phyloP scores from a whole-genome alignment of 1,140 invertebrate genomes.

The Lepidurus packardi region DNA sequence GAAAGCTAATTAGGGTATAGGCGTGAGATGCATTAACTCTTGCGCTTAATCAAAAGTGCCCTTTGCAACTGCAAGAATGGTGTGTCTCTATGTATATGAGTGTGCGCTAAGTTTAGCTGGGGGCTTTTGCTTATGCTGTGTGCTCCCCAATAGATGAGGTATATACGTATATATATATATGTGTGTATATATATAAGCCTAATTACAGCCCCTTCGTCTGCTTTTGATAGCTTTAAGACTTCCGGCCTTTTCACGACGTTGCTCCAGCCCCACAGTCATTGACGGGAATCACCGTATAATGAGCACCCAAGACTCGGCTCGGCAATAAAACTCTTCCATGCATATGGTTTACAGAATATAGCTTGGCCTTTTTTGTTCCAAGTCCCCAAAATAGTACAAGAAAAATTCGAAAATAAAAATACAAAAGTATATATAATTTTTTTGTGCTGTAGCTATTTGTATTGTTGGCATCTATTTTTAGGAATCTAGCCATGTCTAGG shows the following conservation, averaged over 20 bases:
- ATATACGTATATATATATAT: too few species aligned
- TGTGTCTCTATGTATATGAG: neutral
- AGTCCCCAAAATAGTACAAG: too few species aligned
- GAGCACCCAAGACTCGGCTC: neutral
- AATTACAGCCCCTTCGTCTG: slow-evolving; percentile 21
- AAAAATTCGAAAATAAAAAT: too few species aligned
- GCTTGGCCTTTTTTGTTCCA: too few species aligned
- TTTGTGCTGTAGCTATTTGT: too few species aligned
- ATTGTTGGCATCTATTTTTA: too few species aligned
- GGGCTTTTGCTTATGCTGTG: too few species aligned
- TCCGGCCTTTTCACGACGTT: slow-evolving; percentile 17
- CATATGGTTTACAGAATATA: neutral
- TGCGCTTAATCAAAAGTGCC: slow-evolving; percentile 13
- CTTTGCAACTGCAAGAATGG: neutral
- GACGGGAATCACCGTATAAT: slow-evolving; percentile 21
- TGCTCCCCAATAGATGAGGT: neutral
- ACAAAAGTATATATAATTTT: too few species aligned
- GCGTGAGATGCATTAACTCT: slow-evolving; percentile 21
- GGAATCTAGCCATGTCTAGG: too few species aligned
- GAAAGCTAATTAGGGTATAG: neutral
- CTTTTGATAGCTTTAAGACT: slow-evolving; percentile 20
- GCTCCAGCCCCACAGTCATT: slow-evolving; percentile 13
- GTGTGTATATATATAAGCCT: neutral
- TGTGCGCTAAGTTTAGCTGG: too few species aligned
- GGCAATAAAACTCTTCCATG: neutral